Conservation (phyloP, 2,113 vertebrate genomes). For the Dromiciops gliroides region DNA sequence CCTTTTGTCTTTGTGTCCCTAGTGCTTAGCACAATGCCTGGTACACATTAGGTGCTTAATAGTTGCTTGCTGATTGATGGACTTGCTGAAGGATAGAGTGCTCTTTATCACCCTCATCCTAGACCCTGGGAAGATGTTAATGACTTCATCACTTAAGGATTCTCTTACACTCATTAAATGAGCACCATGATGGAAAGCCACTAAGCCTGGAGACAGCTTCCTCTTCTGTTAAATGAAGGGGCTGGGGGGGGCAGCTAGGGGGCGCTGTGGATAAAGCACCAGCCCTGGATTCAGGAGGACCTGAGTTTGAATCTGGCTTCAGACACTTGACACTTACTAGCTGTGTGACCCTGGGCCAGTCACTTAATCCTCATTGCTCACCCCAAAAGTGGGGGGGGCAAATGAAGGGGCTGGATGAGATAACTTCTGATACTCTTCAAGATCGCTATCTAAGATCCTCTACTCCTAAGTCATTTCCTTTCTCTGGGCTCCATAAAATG, state of each 20-base stretch:
- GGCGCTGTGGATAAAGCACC: too few species aligned
- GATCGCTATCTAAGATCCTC: not conserved
- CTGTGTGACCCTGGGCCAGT: too few species aligned
- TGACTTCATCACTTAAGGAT: not conserved
- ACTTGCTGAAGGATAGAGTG: not conserved
- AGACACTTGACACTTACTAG: too few species aligned
- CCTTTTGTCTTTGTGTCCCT: not conserved
- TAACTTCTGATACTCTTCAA: not conserved
- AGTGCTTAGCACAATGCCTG: not conserved
- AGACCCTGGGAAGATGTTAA: not conserved
- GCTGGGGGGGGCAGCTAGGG: too few species aligned
- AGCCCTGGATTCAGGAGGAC: too few species aligned
- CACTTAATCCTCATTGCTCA: too few species aligned
- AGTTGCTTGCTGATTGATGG: not conserved
- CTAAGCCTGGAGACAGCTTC: not conserved
- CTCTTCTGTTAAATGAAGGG: not conserved
- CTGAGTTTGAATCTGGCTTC: too few species aligned
- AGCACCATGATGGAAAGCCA: not conserved
- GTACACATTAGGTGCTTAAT: not conserved
- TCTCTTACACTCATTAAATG: not conserved
- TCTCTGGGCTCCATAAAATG: not conserved
- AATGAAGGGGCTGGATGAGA: not conserved
- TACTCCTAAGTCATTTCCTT: not conserved
- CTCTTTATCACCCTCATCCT: not conserved
- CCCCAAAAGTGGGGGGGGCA: too few species aligned